Base-by-base conservation (phyloP, 2,888 invertebrate species). In the Synanthedon vespiformis region DNA sequence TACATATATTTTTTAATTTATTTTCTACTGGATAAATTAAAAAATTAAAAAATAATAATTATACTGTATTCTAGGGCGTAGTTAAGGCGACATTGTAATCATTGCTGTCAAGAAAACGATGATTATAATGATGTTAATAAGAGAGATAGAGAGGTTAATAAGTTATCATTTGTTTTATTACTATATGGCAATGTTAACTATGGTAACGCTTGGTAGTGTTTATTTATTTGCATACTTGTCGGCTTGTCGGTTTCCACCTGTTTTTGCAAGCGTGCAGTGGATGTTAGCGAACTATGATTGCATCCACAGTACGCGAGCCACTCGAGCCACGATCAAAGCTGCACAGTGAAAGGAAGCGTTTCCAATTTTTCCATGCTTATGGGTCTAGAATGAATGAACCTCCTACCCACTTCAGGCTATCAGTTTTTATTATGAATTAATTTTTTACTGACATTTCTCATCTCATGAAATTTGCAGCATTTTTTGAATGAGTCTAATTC, bases 301-400 rank as follows among this genome's bases (percentile, higher is more conserved):
- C 68, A 65, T 62, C 67, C 65, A 63, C 61, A 64, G 59, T 62
- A 62, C 57, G 41, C 41, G 51, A 50, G 40, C 34, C 18, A 22
- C 40, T 40, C 40, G 41, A 12, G 14, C 40, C 40, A 11, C 44
- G 53, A 53, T 66, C 69, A 67, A 64, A 71, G 66, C 67, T 65
- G 62, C 62, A 62, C 63, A 63, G 68, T 77, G 75, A 77, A 77
- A 76, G 76, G 73, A 72, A 72, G 68, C 67, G 62, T 69, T 67
- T 67, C 68, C 67, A 70, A 72, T 71, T 67, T 71, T 74, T 72
- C 72, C 70, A 65, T 64, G 65, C 66, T 63, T 64, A 64, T 58
- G 62, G 60, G 67, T 71, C 68, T 72, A 69, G 68, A 48, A 22
- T 48, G 12, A 22, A 66, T 65, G 63, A 67, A 66, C 67, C 65